A percentile compares a stretch with the other conserved stretches of the same genome.
These are phyloP conservation scores for Charanyca ferruginea DNA, from an alignment of 2,888 invertebrate species.

Conservation along the genomic window DNA sequence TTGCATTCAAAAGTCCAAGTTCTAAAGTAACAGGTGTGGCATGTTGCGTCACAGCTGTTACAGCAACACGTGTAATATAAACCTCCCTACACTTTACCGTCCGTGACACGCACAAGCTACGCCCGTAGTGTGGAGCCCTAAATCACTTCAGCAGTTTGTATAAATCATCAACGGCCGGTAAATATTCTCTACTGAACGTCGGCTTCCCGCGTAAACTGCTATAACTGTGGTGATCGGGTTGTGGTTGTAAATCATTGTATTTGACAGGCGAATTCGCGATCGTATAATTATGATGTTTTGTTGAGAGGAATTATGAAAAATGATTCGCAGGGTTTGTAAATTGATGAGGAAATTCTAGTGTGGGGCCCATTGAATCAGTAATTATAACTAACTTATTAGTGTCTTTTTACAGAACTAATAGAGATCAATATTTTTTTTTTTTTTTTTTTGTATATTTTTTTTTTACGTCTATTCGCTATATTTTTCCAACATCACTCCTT, in stretches of 20 bases:
- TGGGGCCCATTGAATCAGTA: too few species aligned
- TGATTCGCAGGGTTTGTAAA: too few species aligned
- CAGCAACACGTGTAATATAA: constrained; percentile 39
- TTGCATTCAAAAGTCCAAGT: constrained; percentile 1
- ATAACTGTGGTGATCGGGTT: constrained; percentile 25
- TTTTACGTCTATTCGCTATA: too few species aligned
- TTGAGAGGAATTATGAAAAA: not conserved
- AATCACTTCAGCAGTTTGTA: constrained; percentile 53
- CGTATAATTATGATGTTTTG: not conserved
- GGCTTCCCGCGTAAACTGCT: constrained; percentile 28
- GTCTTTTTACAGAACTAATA: too few species aligned
- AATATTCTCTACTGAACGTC: constrained; percentile 43
- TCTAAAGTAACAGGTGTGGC: not conserved
- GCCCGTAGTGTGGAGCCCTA: constrained; percentile 23
- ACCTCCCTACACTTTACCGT: constrained; percentile 45
- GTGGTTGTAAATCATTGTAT: constrained; percentile 27
- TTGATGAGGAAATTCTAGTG: too few species aligned
- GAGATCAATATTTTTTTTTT: too few species aligned
- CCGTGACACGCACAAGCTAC: constrained; percentile 5
- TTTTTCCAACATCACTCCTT: too few species aligned
- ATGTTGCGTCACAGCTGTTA: constrained; percentile 25
- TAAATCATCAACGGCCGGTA: constrained; percentile 55
- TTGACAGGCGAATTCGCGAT: constrained; percentile 13
- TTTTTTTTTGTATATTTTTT: too few species aligned
- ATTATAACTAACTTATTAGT: too few species aligned